Conservation (phyloP, 2,113 vertebrate genomes). For the Triplophysa tibetana region DNA sequence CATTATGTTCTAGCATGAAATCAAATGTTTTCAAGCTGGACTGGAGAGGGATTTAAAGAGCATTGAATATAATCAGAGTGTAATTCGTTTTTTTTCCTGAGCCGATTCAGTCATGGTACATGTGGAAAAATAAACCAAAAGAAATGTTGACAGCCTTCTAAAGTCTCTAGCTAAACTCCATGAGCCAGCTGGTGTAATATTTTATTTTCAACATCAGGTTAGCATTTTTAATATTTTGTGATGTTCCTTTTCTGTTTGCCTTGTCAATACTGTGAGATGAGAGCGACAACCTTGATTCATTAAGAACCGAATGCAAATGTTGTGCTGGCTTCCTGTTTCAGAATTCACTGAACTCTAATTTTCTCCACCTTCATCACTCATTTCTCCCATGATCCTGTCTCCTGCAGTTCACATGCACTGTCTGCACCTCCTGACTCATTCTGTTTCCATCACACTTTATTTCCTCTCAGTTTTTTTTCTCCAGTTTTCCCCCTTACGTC, state of each 20-base stretch:
- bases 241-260: not conserved
- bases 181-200: no score
- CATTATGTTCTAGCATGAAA: conserved; percentile 16
- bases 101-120: not conserved
- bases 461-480: not conserved
- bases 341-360: conserved; percentile 21
- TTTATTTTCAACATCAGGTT: no score
- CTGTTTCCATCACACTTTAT: conserved; percentile 34
- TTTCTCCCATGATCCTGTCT: conserved; percentile 37
- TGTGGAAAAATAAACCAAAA: not conserved
- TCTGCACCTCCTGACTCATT: conserved; percentile 34
- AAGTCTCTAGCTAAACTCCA: no score
- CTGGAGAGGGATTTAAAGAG: not conserved
- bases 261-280: conserved; percentile 9
- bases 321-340: conserved; percentile 20
- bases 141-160: not conserved
- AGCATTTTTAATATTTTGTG: not conserved
- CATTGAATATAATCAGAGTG: not conserved
- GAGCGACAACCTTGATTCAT: conserved; percentile 3
- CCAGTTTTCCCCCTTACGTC: not conserved
- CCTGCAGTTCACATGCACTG: conserved; percentile 10
- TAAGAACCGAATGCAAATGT: conserved; percentile 29
- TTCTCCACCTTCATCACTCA: conserved; percentile 45
- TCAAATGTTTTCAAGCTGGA: conserved; percentile 13
- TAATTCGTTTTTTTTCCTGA: not conserved